Base-by-base conservation (phyloP, 2,797 vertebrate species). In the Catamblyrhynchus diadema region DNA sequence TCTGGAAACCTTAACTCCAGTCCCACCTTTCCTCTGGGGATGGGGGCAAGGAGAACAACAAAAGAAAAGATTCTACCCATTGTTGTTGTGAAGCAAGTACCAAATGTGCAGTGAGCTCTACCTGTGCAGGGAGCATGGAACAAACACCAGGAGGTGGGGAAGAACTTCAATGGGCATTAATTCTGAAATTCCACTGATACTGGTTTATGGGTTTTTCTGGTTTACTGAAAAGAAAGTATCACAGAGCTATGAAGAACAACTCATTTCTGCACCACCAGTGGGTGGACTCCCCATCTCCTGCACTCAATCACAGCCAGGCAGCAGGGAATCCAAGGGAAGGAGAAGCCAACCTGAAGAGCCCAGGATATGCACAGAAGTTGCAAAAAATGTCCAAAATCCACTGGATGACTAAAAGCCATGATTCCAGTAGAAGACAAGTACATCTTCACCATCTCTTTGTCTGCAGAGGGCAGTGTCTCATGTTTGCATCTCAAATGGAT, bases 381-480 rank as follows among this genome's bases (percentile, higher is more conserved):
- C 71, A 93, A 62, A 47, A 35, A 73, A 50, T 20, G 32, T 71
- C 71, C 44, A 42, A 5, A 86, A 84, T 61, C 70, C 42, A 56
- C 13, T 5, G 39, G 28, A 24, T 28, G n/a, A 66, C 37, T 78
- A 25, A 37, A 90, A 93, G 62, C 23, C 5, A 0, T 5, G 4
- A 54, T 14, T 45, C 14, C 50, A 39, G 17, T 0, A 24, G n/a
- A 81, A 47, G 20, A 62, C 28, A 83, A 1, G 3, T 24, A 37
- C 17, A 81, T 42, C 61, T 87, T 47, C 41, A 53, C 56, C 71
- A 77, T 15, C 56, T 24, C 84, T 77, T 42, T 94, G 79, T 90
- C 94, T 96, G 93, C 94, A 95, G 87, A 94, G 80, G 95, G 90
- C 95, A 96, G 44, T 59, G 37, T 86, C 93, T 94, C 85, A 86